Evolutionary conservation across 1,140 invertebrate genomes (phyloP).

Genomic region (Pseudomyrmex pallidus): DNA sequence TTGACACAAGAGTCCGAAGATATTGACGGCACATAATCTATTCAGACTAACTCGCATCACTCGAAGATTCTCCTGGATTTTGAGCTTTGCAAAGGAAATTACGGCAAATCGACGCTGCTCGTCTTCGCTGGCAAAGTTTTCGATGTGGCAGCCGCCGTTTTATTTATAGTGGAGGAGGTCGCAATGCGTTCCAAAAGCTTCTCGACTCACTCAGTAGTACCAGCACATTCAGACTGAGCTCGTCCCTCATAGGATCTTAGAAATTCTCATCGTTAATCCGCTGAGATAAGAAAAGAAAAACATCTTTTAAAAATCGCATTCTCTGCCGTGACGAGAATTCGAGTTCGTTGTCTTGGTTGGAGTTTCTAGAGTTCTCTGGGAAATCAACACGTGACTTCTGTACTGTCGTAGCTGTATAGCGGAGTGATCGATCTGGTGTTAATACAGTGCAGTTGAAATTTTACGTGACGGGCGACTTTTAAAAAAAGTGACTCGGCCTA

Average conservation of each 20-base stretch:
- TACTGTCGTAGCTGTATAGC: slow-evolving; percentile 7
- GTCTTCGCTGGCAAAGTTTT: slow-evolving; percentile 78
- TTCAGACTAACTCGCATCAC: slow-evolving; percentile 9
- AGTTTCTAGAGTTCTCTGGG: not conserved
- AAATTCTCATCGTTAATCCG: slow-evolving; percentile 32
- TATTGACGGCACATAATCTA: not conserved
- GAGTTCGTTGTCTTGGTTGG: not conserved
- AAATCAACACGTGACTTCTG: slow-evolving; percentile 42
- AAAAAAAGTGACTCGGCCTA: not conserved
- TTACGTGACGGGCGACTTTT: not conserved
- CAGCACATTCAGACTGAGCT: slow-evolving; percentile 57
- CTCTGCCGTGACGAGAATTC: not conserved
- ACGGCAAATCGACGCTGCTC: slow-evolving; percentile 73
- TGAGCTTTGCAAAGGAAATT: slow-evolving; percentile 70
- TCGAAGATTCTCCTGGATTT: slow-evolving; percentile 20
- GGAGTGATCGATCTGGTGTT: slow-evolving; percentile 46
- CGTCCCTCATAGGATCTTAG: slow-evolving; percentile 59
- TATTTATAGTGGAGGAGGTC: slow-evolving; percentile 84
- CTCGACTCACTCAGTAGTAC: slow-evolving; percentile 69
- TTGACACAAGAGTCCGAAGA: slow-evolving; percentile 10
- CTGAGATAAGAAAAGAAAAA: not conserved
- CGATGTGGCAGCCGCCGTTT: slow-evolving; percentile 77
- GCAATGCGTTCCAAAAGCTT: slow-evolving; percentile 81
- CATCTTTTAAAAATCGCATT: not conserved
- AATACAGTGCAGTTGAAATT: slow-evolving; percentile 34